Percentiles rank a stretch among this genome's conserved stretches.
Conservation (phyloP, 2,888 invertebrate species). For the Bellardia bayeri region DNA sequence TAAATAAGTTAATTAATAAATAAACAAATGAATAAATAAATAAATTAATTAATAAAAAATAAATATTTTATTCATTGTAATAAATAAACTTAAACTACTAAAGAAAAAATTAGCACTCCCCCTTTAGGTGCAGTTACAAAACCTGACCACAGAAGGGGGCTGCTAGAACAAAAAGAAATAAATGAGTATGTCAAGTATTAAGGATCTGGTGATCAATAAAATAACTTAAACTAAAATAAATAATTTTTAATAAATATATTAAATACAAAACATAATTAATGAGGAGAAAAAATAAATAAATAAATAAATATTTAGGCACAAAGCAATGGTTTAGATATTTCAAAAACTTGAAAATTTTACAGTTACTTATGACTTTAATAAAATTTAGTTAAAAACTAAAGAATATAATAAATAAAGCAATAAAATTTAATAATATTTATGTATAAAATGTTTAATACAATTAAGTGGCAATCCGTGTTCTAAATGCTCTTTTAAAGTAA, state of each 20-base stretch:
- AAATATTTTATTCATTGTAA: slow-evolving; percentile 39
- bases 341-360: slow-evolving; percentile 21
- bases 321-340: slow-evolving; percentile 47
- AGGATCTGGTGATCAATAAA: slow-evolving; percentile 13
- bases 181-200: slow-evolving; percentile 34
- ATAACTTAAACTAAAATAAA: slow-evolving; percentile 42
- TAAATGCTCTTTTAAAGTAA: slow-evolving; percentile 69
- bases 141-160: neutral
- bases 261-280: slow-evolving; percentile 43
- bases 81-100: slow-evolving; percentile 57
- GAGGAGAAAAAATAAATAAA: slow-evolving; percentile 36
- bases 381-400: neutral
- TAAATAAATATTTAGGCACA: slow-evolving; percentile 57
- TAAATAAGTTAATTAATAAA: slow-evolving; percentile 44
- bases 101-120: slow-evolving; percentile 22
- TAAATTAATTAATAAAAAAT: slow-evolving; percentile 67
- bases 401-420: neutral
- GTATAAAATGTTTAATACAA: slow-evolving; percentile 34
- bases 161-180: neutral
- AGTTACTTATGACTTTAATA: slow-evolving; percentile 25
- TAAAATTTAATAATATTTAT: neutral
- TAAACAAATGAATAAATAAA: slow-evolving; percentile 38
- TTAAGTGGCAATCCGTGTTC: slow-evolving; percentile 46
- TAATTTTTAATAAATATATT: slow-evolving; percentile 47
- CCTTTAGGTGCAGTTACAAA: neutral